Evolutionary conservation across 2,113 vertebrate genomes (phyloP).

Genomic region (Xenus cinereus): DNA sequence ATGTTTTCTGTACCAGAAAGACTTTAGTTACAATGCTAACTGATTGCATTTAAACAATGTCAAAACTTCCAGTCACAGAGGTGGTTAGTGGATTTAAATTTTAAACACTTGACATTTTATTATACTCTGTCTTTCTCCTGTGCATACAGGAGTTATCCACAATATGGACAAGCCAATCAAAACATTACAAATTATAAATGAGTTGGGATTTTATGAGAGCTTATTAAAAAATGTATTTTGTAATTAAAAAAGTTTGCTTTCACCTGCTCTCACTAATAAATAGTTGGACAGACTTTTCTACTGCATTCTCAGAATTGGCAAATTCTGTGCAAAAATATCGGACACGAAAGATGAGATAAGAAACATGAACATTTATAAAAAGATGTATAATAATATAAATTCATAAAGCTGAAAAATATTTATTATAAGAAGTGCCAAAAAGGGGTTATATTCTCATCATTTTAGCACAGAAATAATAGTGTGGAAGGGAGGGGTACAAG

Average conservation of each 20-base stretch:
- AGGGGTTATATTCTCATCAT: background rate
- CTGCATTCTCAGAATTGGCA: background rate
- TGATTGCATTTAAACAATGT: background rate
- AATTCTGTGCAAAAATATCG: background rate
- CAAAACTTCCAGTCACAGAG: background rate
- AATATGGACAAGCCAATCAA: background rate
- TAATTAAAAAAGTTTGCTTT: background rate
- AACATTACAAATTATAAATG: background rate
- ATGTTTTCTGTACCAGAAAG: background rate
- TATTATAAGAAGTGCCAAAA: background rate
- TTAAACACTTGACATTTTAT: background rate
- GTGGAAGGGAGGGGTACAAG: background rate
- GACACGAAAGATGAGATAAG: background rate
- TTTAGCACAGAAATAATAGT: background rate
- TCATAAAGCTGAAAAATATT: background rate
- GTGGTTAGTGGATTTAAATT: background rate
- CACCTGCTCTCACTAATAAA: background rate
- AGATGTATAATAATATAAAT: background rate
- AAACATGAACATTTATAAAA: background rate
- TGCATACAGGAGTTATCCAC: background rate
- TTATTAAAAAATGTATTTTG: background rate
- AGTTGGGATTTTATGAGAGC: background rate
- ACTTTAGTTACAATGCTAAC: background rate
- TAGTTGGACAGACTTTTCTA: background rate
- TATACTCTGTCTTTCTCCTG: background rate